Evolutionary conservation across 2,888 invertebrate genomes (phyloP), one percentile per base, ranked within the genome.

Genomic region (Acanthoscelides obtectus): DNA sequence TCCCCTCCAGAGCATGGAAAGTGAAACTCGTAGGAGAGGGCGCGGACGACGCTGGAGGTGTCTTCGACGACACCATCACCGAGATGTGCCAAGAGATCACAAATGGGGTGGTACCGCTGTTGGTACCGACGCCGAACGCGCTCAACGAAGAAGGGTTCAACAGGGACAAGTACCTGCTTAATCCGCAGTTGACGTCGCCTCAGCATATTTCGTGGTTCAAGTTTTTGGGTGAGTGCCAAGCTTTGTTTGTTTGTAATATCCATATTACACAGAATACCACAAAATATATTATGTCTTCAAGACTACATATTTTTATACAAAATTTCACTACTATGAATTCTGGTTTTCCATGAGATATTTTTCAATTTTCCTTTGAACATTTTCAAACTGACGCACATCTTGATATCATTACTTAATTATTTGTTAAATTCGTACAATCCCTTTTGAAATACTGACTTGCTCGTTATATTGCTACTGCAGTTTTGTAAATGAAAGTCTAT

Each of bases 41-140:
- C 0, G 91, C 91, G 0, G 91, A 91, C 81, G 91, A 91, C 83
- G 91, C 91, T 1, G 91, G 91, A 0, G 91, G 91, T 2, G 91
- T 91, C 22, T 91, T 91, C 83, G 91, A 91, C 82, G 91, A 91
- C 79, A 91, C 90, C 2, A 90, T 91, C 66, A 90, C 90, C 0
- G 90, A 91, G 82, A 90, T 91, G 89, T 90, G 90, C 79, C 86
- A 88, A 81, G 91, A 91, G 82, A 86, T 91, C 27, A 88, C 89
- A 64, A 86, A 86, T 27, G 89, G 88, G 1, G 83, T 86, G 0
- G 88, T 90, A 1, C 89, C 90, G 3, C 83, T 90, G 17, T 83
- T 91, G 20, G 86, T 90, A 22, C 89, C 89, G 0, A 90, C 90
- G 0, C 91, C 90, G 0, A 91, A 91, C 80, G 87, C 88, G 20